Conservation (phyloP, 2,888 invertebrate genomes). For the Eumacrocentrus americanus region DNA sequence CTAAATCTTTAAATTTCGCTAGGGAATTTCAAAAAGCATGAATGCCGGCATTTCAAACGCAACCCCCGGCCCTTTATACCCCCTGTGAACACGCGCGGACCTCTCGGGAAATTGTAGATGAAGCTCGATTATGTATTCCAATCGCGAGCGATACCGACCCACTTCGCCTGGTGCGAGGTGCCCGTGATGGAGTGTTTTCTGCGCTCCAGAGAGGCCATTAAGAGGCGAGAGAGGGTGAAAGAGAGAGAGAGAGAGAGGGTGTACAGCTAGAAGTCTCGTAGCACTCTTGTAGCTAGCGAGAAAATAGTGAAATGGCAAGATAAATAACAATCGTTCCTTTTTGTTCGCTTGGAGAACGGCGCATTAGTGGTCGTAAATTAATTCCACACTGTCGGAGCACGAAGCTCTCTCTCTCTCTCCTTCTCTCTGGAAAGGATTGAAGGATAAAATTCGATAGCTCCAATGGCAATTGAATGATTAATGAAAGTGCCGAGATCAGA, state of each 20-base stretch:
- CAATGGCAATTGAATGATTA: constrained; percentile 20
- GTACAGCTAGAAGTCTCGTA: background rate
- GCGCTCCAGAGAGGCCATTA: constrained; percentile 30
- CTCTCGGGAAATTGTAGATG: constrained; percentile 51
- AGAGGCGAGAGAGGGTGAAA: no score
- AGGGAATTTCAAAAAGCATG: constrained; percentile 21
- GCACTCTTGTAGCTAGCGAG: constrained; percentile 2
- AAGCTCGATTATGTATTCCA: constrained; percentile 54
- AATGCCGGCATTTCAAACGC: constrained; percentile 16
- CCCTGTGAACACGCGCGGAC: constrained; percentile 28
- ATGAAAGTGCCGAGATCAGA: constrained; percentile 15
- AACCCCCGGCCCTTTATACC: constrained; percentile 16
- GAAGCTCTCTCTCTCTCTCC: no score
- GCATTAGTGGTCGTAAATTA: constrained; percentile 23
- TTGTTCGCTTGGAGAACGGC: background rate
- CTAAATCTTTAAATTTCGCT: constrained; percentile 15
- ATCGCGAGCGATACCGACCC: constrained; percentile 52
- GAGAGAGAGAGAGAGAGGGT: background rate
- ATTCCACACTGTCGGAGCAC: no score
- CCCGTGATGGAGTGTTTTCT: constrained; percentile 51
- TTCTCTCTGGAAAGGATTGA: constrained; percentile 10
- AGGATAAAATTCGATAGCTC: constrained; percentile 12
- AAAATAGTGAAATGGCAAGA: constrained; percentile 19
- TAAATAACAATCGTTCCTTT: constrained; percentile 24
- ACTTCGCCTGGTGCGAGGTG: constrained; percentile 40